phyloP scores from a whole-genome alignment of 2,797 vertebrate genomes.

The Labroides dimidiatus region DNA sequence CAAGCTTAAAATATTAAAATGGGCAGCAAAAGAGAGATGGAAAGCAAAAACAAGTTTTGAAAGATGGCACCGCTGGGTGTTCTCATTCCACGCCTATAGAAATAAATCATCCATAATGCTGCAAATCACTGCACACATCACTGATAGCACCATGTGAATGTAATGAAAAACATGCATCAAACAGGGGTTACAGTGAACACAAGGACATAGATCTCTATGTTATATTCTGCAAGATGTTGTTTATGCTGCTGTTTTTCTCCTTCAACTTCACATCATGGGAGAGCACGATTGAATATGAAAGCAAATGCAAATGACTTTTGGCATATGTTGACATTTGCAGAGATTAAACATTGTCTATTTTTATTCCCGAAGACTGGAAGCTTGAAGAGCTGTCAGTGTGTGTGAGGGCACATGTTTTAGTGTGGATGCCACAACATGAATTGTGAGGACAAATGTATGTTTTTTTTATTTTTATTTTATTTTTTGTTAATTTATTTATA shows the following conservation, averaged over 20 bases:
- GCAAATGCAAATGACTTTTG: conserved; percentile 59
- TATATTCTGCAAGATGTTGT: conserved; percentile 39
- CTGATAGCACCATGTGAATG: conserved; percentile 33
- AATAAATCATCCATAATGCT: conserved; percentile 43
- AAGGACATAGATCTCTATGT: conserved; percentile 30
- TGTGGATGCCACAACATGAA: not conserved
- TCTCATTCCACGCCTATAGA: conserved; percentile 23
- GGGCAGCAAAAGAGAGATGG: conserved; percentile 1
- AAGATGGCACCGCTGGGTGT: conserved; percentile 19
- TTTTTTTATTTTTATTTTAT: no score
- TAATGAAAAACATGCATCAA: conserved; percentile 62
- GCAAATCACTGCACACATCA: conserved; percentile 20
- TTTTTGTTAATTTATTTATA: no score
- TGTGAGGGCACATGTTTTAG: not conserved
- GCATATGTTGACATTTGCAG: conserved; percentile 55
- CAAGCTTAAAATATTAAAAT: conserved; percentile 25
- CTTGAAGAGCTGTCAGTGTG: conserved; percentile 10
- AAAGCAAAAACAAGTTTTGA: conserved; percentile 32
- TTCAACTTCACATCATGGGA: conserved; percentile 41
- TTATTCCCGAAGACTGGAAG: conserved; percentile 39
- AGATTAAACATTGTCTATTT: conserved; percentile 51
- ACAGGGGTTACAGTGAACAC: conserved; percentile 23
- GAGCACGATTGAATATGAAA: conserved; percentile 65
- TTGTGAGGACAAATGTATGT: not conserved
- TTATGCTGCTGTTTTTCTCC: conserved; percentile 33